These are phyloP conservation scores for Andrena bucephala DNA, from an alignment of 2,888 invertebrate species.

Conservation along the genomic window DNA sequence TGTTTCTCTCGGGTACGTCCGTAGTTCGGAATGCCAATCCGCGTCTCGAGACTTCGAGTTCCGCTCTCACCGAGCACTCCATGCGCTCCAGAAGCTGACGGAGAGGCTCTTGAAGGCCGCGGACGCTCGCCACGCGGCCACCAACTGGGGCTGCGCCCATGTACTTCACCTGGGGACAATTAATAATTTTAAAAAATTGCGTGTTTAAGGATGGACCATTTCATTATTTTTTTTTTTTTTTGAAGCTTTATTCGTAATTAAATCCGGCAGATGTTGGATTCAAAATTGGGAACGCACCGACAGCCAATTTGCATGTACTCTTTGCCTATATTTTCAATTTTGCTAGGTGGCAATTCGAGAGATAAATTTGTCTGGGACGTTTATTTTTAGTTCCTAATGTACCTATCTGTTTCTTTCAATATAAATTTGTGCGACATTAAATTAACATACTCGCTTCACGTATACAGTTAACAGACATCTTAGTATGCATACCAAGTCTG, in stretches of 20 bases:
- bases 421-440: not conserved
- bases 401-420: not conserved
- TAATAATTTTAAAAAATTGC: not conserved
- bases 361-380: not conserved
- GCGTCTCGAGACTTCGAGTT: constrained; percentile 82
- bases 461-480: constrained; percentile 2
- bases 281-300: not conserved
- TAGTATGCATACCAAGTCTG: not conserved
- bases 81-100: constrained; percentile 82
- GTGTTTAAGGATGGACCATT: not conserved
- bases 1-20: constrained; percentile 85
- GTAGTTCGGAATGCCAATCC: constrained; percentile 81
- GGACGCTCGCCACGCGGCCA: constrained; percentile 92
- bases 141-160: constrained; percentile 92
- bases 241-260: not conserved
- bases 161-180: constrained; percentile 88
- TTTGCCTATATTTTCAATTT: not conserved
- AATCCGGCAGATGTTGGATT: not conserved
- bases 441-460: constrained; percentile 5
- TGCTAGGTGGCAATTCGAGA: not conserved
- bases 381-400: not conserved
- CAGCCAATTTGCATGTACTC: constrained; percentile 5
- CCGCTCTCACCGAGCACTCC: constrained; percentile 77
- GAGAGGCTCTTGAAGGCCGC: constrained; percentile 93
- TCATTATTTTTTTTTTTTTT: not conserved